Percentiles rank a stretch among this genome's conserved stretches.
phyloP scores from a whole-genome alignment of 2,797 vertebrate species.

The Halcyon badia region DNA sequence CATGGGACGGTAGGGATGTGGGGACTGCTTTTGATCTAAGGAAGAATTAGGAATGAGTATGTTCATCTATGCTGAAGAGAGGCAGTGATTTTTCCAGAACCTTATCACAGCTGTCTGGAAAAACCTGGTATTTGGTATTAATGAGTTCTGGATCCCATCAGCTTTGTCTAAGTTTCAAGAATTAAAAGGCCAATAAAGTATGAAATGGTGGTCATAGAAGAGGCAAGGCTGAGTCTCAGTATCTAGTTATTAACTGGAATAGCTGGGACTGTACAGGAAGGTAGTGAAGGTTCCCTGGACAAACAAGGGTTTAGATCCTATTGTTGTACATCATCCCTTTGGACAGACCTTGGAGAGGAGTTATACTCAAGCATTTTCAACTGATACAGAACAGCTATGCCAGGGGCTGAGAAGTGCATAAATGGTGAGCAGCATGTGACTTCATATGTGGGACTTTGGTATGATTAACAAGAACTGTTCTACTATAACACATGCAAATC shows the following conservation, averaged over 20 bases:
- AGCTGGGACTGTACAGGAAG: background rate
- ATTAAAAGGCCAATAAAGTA: background rate
- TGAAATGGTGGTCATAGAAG: background rate
- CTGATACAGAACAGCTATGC: background rate
- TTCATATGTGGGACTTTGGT: background rate
- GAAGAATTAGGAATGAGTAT: background rate
- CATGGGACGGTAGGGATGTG: background rate
- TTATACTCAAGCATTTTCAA: background rate
- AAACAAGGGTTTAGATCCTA: background rate
- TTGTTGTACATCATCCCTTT: background rate
- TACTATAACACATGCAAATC: background rate
- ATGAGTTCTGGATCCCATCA: background rate
- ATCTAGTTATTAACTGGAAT: background rate
- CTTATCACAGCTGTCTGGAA: background rate
- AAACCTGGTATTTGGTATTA: background rate
- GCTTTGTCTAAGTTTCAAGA: background rate
- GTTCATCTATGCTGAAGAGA: background rate
- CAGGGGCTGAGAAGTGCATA: background rate
- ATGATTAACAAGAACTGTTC: background rate
- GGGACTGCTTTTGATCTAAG: background rate
- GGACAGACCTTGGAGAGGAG: background rate
- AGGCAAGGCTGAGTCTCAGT: background rate
- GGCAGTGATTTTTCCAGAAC: background rate
- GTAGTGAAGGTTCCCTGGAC: background rate
- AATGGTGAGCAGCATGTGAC: background rate